Evolutionary conservation across 2,888 invertebrate species (phyloP).

Genomic region (Tigriopus californicus): DNA sequence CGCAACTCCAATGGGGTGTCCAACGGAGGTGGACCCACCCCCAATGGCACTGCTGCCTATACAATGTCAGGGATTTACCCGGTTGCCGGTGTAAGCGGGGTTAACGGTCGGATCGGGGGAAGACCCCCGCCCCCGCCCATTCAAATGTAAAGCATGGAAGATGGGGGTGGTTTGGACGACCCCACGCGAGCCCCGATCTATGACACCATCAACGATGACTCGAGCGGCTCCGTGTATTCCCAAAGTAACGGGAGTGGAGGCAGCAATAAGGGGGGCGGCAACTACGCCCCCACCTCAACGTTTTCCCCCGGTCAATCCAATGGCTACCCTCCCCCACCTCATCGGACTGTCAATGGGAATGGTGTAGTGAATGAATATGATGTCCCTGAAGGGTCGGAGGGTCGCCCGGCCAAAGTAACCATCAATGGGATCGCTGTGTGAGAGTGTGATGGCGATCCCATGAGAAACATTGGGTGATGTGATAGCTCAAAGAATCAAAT

Average conservation of each 20-base stretch:
- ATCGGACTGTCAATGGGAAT: neutral
- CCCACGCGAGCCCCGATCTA: conserved; percentile 5
- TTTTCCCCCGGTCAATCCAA: too few species aligned
- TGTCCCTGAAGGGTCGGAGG: conserved; percentile 10
- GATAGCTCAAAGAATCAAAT: too few species aligned
- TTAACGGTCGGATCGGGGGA: neutral
- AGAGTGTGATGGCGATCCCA: conserved; percentile 28
- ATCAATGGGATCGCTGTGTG: conserved; percentile 74
- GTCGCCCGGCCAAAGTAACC: conserved; percentile 41
- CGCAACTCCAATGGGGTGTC: neutral
- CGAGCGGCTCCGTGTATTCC: neutral
- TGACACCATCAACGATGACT: conserved; percentile 13
- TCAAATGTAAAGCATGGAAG: conserved; percentile 14
- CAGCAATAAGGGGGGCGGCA: too few species aligned
- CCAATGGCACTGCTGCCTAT: neutral
- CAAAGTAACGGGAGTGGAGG: neutral
- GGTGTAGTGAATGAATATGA: conserved; percentile 8
- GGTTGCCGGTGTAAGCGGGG: neutral
- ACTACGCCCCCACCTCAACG: too few species aligned
- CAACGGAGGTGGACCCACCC: neutral
- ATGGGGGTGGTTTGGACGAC: neutral
- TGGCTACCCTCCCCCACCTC: neutral
- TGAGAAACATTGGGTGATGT: too few species aligned
- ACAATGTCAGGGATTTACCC: neutral
- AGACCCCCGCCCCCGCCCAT: conserved; percentile 10